These are phyloP conservation scores for Syngnathus acus DNA, from an alignment of 2,797 vertebrate genomes.

Conservation along the genomic window DNA sequence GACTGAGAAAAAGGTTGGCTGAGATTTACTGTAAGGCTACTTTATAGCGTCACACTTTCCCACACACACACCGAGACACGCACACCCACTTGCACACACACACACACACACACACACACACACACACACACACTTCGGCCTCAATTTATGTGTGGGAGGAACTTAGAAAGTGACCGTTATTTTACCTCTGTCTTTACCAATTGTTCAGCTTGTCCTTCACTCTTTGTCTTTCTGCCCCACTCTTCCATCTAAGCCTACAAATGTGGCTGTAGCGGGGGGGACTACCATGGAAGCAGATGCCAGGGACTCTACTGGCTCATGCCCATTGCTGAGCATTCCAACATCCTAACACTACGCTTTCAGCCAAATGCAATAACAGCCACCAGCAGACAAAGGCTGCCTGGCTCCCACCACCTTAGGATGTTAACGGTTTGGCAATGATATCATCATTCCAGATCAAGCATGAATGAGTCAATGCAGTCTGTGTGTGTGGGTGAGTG, in stretches of 20 bases:
- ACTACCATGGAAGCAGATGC: conserved; percentile 42
- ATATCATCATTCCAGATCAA: conserved; percentile 31
- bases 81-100: conserved; percentile 3
- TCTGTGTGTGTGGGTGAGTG: conserved; percentile 13
- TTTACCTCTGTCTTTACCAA: conserved; percentile 33
- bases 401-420: conserved; percentile 16
- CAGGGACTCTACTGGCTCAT: conserved; percentile 30
- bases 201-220: conserved; percentile 34
- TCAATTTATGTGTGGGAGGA: conserved; percentile 22
- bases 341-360: conserved; percentile 18
- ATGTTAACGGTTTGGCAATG: conserved; percentile 29
- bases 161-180: conserved; percentile 35
- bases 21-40: conserved; percentile 36
- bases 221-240: conserved; percentile 20
- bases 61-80: conserved; percentile 6
- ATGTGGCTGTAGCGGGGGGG: conserved; percentile 2
- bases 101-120: conserved; percentile 22
- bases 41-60: conserved; percentile 26
- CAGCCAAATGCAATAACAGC: conserved; percentile 54
- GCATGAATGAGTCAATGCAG: conserved; percentile 1
- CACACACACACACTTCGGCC: conserved; percentile 12
- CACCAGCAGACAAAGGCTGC: conserved; percentile 37
- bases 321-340: conserved; percentile 31
- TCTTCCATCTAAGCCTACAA: conserved; percentile 16
- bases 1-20: conserved; percentile 31